Evolutionary conservation across 2,797 vertebrate species (phyloP).

Genomic region (Sardinella longiceps): DNA sequence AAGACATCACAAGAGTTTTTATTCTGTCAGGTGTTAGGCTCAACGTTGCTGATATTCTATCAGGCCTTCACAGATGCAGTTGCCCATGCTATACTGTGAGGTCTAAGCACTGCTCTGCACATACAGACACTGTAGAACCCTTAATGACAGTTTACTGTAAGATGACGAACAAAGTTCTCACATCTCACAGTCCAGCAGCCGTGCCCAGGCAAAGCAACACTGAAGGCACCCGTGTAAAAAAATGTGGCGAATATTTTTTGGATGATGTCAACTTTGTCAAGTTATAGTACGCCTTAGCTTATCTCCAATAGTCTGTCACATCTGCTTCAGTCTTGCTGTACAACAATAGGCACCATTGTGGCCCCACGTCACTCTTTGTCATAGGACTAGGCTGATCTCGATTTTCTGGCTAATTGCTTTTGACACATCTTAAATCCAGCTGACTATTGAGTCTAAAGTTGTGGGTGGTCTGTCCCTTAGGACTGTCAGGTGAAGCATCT

Average conservation of each 20-base stretch:
- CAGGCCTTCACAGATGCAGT: not conserved
- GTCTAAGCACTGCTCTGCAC: not conserved
- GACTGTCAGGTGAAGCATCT: not conserved
- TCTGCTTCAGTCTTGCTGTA: conserved; percentile 29
- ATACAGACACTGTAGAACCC: not conserved
- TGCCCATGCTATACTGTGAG: not conserved
- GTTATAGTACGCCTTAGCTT: conserved; percentile 10
- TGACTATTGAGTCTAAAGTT: not conserved
- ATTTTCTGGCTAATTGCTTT: not conserved
- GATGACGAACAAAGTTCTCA: not conserved
- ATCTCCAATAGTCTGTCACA: conserved; percentile 21
- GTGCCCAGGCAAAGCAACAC: not conserved
- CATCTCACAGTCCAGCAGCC: not conserved
- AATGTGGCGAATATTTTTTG: not conserved
- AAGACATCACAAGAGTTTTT: not conserved
- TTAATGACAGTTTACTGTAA: not conserved
- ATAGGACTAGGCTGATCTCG: conserved; percentile 11
- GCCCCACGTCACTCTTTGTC: conserved; percentile 3
- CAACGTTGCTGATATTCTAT: not conserved
- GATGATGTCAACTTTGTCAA: conserved; percentile 43
- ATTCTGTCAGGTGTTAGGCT: not conserved
- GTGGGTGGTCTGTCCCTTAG: conserved; percentile 16
- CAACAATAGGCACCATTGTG: conserved; percentile 64
- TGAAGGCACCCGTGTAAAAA: not conserved
- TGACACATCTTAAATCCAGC: conserved; percentile 36